Evolutionary conservation across 2,797 vertebrate species (phyloP), one percentile per base, ranked within the genome.

Genomic region (Clangula hyemalis): DNA sequence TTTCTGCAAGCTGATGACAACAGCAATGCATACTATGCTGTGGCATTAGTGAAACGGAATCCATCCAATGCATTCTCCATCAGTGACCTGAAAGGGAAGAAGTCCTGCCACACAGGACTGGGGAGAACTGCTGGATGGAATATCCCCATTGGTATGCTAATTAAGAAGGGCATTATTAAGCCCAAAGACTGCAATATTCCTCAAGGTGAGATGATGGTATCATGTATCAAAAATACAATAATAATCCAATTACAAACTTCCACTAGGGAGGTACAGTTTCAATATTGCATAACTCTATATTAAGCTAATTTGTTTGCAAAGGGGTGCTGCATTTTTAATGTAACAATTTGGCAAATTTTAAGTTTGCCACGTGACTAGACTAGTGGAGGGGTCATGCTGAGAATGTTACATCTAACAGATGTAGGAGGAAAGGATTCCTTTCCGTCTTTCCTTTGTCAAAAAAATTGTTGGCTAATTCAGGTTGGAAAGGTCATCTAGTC

Each of bases 101-200:
- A 96, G 64, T 99, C 99, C 72, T 99, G 99, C 95, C 99, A 99
- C 97, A 98, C 99, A 0, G 98, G 98, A 45, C 92, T 98, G 3
- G 98, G 98, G 58, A 98, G 98, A 90, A 98, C 97, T 0, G 98
- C 98, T 0, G 99, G 99, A 75, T 99, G 99, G 99, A 99, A 99
- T 72, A 87, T 99, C 57, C 98, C 98, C 2, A 76, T 99, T 54
- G 98, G 98, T 2, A 2, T 97, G 32, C 97, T 99, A 5, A 95
- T 98, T 62, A 98, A 92, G 51, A 98, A 94, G 60, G 98, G 98
- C 17, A 61, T 98, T 57, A 98, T 99, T 93, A 97, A 93, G 89
- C 96, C 96, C 56, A 93, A 92, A 79, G 78, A 93, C 83, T 99
- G 98, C 32, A 93, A 98, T 36, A 49, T 98, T 86, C 97, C 94